Conservation (phyloP, 2,797 vertebrate species). For the Rhynchonycteris naso region DNA sequence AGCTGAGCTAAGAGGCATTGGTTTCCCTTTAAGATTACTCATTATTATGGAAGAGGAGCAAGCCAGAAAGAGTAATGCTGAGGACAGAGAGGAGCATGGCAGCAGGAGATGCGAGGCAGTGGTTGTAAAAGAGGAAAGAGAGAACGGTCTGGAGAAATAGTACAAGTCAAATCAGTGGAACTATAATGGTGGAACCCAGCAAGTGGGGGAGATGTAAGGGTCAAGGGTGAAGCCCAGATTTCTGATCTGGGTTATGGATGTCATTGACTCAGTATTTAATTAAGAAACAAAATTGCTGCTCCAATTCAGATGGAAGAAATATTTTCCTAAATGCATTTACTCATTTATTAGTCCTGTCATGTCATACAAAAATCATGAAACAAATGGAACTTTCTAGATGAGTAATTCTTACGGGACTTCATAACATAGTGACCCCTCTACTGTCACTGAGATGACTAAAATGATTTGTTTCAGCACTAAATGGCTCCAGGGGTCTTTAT, state of each 20-base stretch:
- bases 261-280: background rate
- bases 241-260: background rate
- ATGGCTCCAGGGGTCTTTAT: background rate
- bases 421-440: background rate
- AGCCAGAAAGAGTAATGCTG: background rate
- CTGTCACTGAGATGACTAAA: background rate
- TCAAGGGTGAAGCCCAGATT: background rate
- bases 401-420: background rate
- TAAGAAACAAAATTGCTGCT: background rate
- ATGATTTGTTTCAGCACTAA: background rate
- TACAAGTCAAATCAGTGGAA: background rate
- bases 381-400: background rate
- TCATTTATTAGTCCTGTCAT: background rate
- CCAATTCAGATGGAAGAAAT: background rate
- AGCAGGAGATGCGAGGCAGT: background rate
- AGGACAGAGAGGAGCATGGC: background rate
- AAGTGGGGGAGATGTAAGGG: background rate
- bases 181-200: too few relatives aligned
- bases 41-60: fast-evolving
- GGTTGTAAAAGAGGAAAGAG: background rate
- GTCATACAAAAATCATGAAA: background rate
- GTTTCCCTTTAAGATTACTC: background rate
- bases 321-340: background rate
- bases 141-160: background rate
- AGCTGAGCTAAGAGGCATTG: background rate